These are phyloP conservation scores for Poeciliopsis gracilis DNA, from an alignment of 2,797 vertebrate species.

Conservation along the genomic window DNA sequence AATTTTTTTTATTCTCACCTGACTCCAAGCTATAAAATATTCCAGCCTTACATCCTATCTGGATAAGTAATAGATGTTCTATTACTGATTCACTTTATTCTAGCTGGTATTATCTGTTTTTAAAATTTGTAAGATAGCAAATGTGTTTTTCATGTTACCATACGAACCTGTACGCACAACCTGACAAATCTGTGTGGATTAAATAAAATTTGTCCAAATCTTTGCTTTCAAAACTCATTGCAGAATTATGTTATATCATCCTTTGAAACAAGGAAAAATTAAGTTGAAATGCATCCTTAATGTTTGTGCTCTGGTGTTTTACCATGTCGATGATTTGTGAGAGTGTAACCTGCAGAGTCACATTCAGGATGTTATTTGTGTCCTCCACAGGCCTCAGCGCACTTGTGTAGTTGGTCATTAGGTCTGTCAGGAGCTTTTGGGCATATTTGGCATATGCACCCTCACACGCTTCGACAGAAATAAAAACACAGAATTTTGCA, in stretches of 20 bases:
- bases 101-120: background rate
- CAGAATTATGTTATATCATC: background rate
- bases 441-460: constrained; percentile 85
- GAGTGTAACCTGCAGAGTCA: constrained; percentile 91
- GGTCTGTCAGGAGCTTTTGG: constrained; percentile 87
- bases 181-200: background rate
- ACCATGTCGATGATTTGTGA: constrained; percentile 97
- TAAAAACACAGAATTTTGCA: constrained; percentile 12
- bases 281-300: background rate
- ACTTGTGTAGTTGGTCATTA: constrained; percentile 82
- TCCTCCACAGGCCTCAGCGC: constrained; percentile 90
- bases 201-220: background rate
- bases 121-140: background rate
- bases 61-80: too few relatives aligned
- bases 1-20: background rate
- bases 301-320: constrained; percentile 32
- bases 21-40: background rate
- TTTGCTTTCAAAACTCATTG: background rate
- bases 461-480: constrained; percentile 72
- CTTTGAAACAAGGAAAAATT: background rate
- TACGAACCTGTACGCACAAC: background rate
- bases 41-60: too few relatives aligned
- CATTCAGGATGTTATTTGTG: constrained; percentile 87
- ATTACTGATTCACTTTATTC: background rate
- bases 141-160: background rate